A percentile compares a stretch with the other conserved stretches of the same genome.
phyloP scores from a whole-genome alignment of 2,888 invertebrate species.

The Hyalella azteca region DNA sequence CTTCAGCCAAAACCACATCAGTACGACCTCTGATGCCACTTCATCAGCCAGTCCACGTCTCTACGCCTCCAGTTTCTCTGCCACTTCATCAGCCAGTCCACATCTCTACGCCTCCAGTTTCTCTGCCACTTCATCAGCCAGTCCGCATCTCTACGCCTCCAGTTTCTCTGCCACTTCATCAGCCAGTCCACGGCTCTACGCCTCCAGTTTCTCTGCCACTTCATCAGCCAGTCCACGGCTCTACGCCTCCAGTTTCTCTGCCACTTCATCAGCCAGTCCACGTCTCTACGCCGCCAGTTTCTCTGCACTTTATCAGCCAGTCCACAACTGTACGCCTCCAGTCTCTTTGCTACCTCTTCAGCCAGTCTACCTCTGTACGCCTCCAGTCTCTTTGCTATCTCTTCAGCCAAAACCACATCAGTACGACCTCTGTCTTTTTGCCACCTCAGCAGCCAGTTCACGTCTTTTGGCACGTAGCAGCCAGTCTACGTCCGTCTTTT shows the following conservation, averaged over 20 bases:
- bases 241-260: not conserved
- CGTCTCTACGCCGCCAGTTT: not conserved
- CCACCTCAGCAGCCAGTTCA: not conserved
- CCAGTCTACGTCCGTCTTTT: not conserved
- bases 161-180: not conserved
- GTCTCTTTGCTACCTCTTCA: not conserved
- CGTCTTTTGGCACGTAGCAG: not conserved
- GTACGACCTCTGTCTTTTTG: not conserved
- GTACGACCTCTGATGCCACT: no score
- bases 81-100: no score
- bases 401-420: not conserved
- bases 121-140: not conserved
- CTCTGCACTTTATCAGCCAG: not conserved
- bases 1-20: no score
- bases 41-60: not conserved
- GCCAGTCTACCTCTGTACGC: not conserved
- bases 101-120: not conserved
- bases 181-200: not conserved
- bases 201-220: not conserved
- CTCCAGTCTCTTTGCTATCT: not conserved
- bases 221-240: not conserved
- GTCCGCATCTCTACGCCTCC: not conserved
- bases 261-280: not conserved
- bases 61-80: not conserved
- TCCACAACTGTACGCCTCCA: not conserved